Evolutionary conservation across 30 jellyfish, hydroid and myxozoan genomes (phyloP).

Genomic region (Turritopsis dohrnii): DNA sequence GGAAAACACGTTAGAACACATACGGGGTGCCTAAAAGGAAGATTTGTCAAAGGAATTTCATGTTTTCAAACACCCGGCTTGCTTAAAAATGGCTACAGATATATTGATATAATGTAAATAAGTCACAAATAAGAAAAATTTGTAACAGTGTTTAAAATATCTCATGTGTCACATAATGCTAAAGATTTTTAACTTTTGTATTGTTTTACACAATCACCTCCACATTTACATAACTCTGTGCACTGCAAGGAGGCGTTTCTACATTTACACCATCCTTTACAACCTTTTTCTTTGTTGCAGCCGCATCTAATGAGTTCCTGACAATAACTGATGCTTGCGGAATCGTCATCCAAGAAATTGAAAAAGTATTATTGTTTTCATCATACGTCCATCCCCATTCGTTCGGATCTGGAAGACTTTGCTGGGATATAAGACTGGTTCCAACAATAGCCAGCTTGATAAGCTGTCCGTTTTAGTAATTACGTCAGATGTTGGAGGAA

Average conservation of each 20-base stretch:
- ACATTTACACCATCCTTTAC: neutral
- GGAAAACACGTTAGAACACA: no score
- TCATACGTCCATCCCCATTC: neutral
- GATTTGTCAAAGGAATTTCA: no score
- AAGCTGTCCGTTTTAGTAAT: neutral
- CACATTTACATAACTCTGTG: neutral
- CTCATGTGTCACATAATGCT: neutral
- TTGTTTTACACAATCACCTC: neutral
- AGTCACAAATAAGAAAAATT: no score
- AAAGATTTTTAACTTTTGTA: neutral
- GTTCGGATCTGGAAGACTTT: neutral
- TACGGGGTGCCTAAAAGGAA: no score
- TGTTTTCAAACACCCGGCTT: no score
- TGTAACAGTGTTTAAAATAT: no score
- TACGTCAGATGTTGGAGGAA: no score
- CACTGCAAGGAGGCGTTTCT: neutral
- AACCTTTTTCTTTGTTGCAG: neutral
- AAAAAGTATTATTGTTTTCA: neutral
- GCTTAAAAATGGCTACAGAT: no score
- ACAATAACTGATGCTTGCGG: neutral
- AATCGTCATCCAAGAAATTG: neutral
- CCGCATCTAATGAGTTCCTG: constrained; percentile 12
- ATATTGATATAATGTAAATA: no score
- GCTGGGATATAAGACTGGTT: neutral
- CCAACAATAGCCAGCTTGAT: neutral